Evolutionary conservation across 2,797 vertebrate species (phyloP).

Genomic region (Propithecus deckenii): DNA sequence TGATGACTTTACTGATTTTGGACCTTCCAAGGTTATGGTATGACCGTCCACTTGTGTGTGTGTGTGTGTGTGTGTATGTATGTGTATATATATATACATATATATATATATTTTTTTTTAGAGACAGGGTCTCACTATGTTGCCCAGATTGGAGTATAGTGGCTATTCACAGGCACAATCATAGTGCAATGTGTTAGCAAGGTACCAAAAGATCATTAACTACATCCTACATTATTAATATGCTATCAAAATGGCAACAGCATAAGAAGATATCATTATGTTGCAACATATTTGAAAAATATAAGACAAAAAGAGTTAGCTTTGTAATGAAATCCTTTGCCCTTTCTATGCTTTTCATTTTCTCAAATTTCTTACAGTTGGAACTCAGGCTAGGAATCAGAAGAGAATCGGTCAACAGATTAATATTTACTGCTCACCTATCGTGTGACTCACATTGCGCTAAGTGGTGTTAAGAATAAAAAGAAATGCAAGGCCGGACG

Average conservation of each 20-base stretch:
- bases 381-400: background rate
- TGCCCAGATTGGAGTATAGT: background rate
- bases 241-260: background rate
- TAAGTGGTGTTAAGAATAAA: background rate
- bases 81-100: too few relatives aligned
- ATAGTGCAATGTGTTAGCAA: background rate
- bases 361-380: background rate
- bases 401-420: background rate
- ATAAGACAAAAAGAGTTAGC: background rate
- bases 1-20: background rate
- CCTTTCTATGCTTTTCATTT: background rate
- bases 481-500: background rate
- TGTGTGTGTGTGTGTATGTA: too few relatives aligned
- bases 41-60: background rate
- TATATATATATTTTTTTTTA: background rate
- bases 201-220: background rate
- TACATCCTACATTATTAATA: background rate
- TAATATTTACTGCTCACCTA: background rate
- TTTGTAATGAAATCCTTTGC: background rate
- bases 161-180: background rate
- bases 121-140: background rate
- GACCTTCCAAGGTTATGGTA: background rate
- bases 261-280: background rate
- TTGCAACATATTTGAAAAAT: conserved; percentile 12
- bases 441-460: background rate